Conservation (phyloP, 2,888 invertebrate species). For the Chesias legatella region DNA sequence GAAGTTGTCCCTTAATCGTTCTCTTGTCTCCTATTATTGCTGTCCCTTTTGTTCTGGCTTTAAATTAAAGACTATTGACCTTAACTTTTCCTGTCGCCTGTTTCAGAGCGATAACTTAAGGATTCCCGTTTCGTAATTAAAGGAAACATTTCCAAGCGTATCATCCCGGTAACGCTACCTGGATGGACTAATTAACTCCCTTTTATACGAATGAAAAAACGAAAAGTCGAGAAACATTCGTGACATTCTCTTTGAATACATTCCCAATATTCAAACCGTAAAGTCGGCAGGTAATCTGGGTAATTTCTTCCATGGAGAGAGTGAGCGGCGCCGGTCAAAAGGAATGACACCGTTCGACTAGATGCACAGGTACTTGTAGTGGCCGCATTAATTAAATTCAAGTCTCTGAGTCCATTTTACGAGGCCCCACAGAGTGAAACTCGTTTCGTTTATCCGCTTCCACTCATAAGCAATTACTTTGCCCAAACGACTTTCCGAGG, state of each 20-base stretch:
- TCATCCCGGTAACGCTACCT: constrained; percentile 15
- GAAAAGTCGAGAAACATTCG: constrained; percentile 22
- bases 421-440: constrained; percentile 65
- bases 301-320: constrained; percentile 55
- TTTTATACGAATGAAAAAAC: constrained; percentile 13
- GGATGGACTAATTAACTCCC: constrained; percentile 7
- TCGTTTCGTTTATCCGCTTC: constrained; percentile 76
- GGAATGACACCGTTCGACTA: constrained; percentile 57
- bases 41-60: constrained; percentile 63
- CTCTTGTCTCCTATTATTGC: constrained; percentile 63
- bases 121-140: constrained; percentile 38
- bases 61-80: constrained; percentile 71
- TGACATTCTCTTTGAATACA: constrained; percentile 35
- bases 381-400: constrained; percentile 77
- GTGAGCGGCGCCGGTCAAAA: constrained; percentile 61
- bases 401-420: constrained; percentile 75
- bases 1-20: constrained; percentile 57
- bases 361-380: constrained; percentile 67
- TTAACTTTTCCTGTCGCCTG: constrained; percentile 52
- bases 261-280: constrained; percentile 32
- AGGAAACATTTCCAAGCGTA: constrained; percentile 33
- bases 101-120: constrained; percentile 44
- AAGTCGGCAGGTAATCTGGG: constrained; percentile 29
- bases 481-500: constrained; percentile 66
- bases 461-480: constrained; percentile 79